Evolutionary conservation across 2,797 vertebrate species (phyloP).

Genomic region (Phoxinus dragarum): DNA sequence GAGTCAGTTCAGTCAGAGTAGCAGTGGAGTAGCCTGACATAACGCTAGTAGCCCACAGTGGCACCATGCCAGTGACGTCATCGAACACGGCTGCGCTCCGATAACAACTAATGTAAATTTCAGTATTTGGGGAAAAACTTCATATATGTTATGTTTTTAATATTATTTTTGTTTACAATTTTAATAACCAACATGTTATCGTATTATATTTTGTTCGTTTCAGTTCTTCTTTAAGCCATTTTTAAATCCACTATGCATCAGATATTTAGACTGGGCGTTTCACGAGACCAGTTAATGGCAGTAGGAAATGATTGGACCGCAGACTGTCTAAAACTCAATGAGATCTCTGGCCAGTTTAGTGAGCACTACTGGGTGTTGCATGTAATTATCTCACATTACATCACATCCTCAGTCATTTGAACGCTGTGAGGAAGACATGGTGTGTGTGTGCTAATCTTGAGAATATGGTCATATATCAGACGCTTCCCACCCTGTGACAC

Average conservation of each 20-base stretch:
- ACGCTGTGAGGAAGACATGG: neutral
- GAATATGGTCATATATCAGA: neutral
- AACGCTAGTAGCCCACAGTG: too few species aligned
- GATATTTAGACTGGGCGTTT: neutral
- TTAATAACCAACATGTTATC: too few species aligned
- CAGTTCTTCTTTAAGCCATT: too few species aligned
- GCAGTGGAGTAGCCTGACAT: too few species aligned
- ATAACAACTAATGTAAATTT: too few species aligned
- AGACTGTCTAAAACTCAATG: neutral
- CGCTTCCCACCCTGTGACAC: constrained; percentile 1
- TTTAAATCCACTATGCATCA: neutral
- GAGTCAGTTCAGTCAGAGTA: too few species aligned
- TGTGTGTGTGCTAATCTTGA: constrained; percentile 1
- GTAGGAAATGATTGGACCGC: neutral
- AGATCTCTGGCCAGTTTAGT: neutral
- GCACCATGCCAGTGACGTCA: too few species aligned
- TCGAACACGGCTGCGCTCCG: too few species aligned
- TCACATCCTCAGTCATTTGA: constrained; percentile 25
- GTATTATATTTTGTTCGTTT: too few species aligned
- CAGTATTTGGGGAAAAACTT: too few species aligned
- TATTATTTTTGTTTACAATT: too few species aligned
- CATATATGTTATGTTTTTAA: too few species aligned
- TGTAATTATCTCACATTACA: constrained; percentile 11
- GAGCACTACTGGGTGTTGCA: neutral
- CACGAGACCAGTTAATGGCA: neutral